Base-by-base conservation (phyloP, 2,888 invertebrate species). In the Pterostichus madidus region DNA sequence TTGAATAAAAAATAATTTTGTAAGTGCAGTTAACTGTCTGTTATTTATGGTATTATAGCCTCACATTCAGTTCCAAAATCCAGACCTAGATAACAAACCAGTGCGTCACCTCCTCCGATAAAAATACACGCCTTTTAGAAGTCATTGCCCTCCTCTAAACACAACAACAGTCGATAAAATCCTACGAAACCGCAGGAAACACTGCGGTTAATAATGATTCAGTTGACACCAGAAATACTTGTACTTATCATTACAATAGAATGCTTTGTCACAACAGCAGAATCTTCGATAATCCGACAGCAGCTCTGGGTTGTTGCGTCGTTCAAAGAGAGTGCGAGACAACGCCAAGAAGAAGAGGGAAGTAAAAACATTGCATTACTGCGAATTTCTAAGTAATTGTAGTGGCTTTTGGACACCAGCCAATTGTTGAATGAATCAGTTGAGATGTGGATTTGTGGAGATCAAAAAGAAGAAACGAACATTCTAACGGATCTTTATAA, bases 241-340 rank as follows among this genome's bases (percentile, higher is more conserved):
- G 73, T 73, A 73, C 73, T 73, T 73, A 73, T 73, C 73, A 73
- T 73, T 73, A 73, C 73, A 73, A 73, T 73, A 46, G 73, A 73
- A 73, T 73, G 73, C 73, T 73, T 73, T 73, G 73, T 73, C 73
- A 73, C 46, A 17, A 56, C 56, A 46, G 35, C 44, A 15, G 73
- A 39, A 46, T 44, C 73, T 46, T 73, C 49, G 73, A 49, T 73
- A 73, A 73, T 73, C 73, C 68, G 68, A 68, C 68, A 35, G 39
- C 73, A 56, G 17, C 15, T 4, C 56, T 15, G 24, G 13, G 56
- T 56, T 56, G 56, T 13, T 56, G 56, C 17, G 13, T 5, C 24
- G 24, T 52, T 52, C 52, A 24, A 1, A 24, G 24, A 24, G 39
- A 39, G 39, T 3, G 6, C 2, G 39, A 39, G 3, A 7, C 8